phyloP scores from a whole-genome alignment of 2,113 vertebrate genomes.

The Pseudorectes ferrugineus region DNA sequence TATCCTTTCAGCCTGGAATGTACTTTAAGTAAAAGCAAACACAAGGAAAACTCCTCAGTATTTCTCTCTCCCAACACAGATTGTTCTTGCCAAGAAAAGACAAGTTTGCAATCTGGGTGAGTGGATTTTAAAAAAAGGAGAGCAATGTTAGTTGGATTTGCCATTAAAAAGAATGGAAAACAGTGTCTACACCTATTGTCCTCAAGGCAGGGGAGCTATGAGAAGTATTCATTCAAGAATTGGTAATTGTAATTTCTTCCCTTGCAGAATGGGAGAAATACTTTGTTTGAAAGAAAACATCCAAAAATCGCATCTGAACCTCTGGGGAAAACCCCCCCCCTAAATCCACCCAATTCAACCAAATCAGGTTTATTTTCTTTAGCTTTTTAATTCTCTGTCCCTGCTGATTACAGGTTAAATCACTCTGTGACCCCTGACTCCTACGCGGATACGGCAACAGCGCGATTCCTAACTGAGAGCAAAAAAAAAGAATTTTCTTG shows the following conservation, averaged over 20 bases:
- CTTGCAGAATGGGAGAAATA: background rate
- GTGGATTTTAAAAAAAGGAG: background rate
- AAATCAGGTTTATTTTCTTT: background rate
- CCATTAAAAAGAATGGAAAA: background rate
- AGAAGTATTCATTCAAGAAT: background rate
- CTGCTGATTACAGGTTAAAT: background rate
- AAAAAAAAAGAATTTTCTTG: background rate
- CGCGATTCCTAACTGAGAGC: background rate
- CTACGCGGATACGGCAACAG: background rate
- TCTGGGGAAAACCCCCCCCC: rapidly evolving
- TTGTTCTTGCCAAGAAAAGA: background rate
- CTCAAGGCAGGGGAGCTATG: background rate
- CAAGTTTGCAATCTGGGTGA: background rate
- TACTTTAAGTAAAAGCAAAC: constrained; percentile 56
- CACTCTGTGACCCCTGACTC: background rate
- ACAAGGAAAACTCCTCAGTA: background rate
- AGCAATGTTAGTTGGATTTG: background rate
- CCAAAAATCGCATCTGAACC: background rate
- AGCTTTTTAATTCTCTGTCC: background rate
- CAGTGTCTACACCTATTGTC: background rate
- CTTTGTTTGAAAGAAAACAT: background rate
- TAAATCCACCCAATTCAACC: background rate
- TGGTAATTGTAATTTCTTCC: background rate
- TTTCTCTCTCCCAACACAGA: background rate
- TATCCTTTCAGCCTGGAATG: constrained; percentile 39